These are phyloP conservation scores for Drosophila guanche DNA, from an alignment of 1,140 invertebrate genomes.

Conservation along the genomic window DNA sequence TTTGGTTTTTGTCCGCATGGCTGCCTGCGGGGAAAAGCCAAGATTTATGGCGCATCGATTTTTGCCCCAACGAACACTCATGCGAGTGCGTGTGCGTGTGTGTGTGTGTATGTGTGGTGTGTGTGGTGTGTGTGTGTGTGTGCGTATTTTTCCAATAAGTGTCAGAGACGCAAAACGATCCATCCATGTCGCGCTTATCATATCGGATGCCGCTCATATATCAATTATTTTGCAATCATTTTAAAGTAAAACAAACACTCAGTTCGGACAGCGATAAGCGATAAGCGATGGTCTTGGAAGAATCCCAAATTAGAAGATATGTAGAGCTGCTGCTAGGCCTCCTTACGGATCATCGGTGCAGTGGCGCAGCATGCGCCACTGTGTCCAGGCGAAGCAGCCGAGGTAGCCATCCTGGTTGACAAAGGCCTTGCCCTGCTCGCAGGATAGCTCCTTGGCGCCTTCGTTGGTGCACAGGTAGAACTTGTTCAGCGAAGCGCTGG, in stretches of 20 bases:
- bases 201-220: conserved; percentile 42
- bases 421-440: conserved; percentile 45
- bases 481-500: conserved; percentile 20
- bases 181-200: conserved; percentile 34
- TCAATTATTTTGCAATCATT: conserved; percentile 76
- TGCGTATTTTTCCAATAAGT: conserved; percentile 14
- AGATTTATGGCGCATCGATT: conserved; percentile 45
- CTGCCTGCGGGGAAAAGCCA: not conserved
- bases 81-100: not conserved
- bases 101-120: not conserved
- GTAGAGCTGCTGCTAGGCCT: not conserved
- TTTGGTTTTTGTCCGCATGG: conserved; percentile 14
- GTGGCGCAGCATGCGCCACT: conserved; percentile 47
- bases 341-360: conserved; percentile 25
- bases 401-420: conserved; percentile 47
- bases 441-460: conserved; percentile 27
- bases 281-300: conserved; percentile 34
- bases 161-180: conserved; percentile 1
- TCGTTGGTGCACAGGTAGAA: conserved; percentile 62
- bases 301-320: conserved; percentile 54
- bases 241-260: conserved; percentile 57
- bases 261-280: conserved; percentile 52
- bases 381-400: conserved; percentile 55
- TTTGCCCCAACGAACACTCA: conserved; percentile 10
- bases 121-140: not conserved